A percentile compares a stretch with the other conserved stretches of the same genome.
Conservation (phyloP, 2,797 vertebrate genomes). For the Chromis chromis region DNA sequence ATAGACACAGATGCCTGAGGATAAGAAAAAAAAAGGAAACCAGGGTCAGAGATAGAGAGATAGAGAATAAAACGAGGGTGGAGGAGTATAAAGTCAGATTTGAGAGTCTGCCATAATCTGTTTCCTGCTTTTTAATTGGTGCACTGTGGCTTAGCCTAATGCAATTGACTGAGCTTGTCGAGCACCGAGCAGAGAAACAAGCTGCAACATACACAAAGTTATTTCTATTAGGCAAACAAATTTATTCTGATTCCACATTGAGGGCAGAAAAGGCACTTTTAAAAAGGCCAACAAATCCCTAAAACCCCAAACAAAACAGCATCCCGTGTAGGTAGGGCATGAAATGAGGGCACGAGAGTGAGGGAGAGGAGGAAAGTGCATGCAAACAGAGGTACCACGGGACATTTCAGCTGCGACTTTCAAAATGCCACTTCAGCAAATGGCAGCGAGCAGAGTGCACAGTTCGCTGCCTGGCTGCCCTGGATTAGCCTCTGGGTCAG, state of each 20-base stretch:
- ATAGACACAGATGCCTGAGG: slow-evolving; percentile 67
- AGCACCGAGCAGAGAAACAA: not conserved
- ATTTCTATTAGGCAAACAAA: not conserved
- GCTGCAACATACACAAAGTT: not conserved
- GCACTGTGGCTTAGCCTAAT: slow-evolving; percentile 21
- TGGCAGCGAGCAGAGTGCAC: slow-evolving; percentile 67
- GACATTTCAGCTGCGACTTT: slow-evolving; percentile 72
- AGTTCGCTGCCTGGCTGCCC: slow-evolving; percentile 63
- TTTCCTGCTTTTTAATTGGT: slow-evolving; percentile 54
- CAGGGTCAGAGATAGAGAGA: slow-evolving; percentile 46
- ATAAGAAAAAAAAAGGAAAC: slow-evolving; percentile 50
- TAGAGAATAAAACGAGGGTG: slow-evolving; percentile 24
- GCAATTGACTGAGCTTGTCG: slow-evolving; percentile 18
- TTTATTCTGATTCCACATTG: not conserved
- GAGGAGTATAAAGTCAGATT: slow-evolving; percentile 36
- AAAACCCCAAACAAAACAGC: slow-evolving; percentile 43
- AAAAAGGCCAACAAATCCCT: slow-evolving; percentile 19
- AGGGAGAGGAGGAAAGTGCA: slow-evolving; percentile 41
- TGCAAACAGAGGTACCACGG: slow-evolving; percentile 52
- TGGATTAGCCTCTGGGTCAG: slow-evolving; percentile 78
- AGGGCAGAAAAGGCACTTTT: not conserved
- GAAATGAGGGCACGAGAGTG: slow-evolving; percentile 40
- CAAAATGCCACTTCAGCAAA: slow-evolving; percentile 75
- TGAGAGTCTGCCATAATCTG: slow-evolving; percentile 45
- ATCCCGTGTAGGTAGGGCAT: slow-evolving; percentile 20